Conservation (phyloP, 2,113 vertebrate genomes). For the Oxygymnocypris stewartii region DNA sequence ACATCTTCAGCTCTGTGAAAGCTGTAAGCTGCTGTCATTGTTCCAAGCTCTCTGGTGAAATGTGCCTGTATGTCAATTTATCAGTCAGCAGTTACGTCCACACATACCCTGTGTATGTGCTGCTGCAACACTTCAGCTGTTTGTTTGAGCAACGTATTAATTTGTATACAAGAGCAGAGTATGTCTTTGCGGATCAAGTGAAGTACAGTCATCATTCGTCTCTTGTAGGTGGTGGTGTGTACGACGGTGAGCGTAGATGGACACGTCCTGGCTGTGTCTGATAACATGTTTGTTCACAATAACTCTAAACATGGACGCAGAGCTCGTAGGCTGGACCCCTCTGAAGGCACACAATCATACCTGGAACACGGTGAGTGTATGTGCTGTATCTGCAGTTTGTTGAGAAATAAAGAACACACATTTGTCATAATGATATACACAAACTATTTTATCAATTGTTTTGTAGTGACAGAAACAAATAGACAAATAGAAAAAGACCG, state of each 20-base stretch:
- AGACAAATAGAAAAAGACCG: background rate
- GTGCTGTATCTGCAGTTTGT: background rate
- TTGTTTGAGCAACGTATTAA: background rate
- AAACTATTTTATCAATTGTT: background rate
- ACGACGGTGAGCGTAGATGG: constrained; percentile 89
- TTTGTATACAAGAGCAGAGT: background rate
- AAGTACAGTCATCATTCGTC: background rate
- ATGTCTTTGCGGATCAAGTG: background rate
- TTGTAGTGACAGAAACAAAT: background rate
- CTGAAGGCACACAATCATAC: constrained; percentile 90
- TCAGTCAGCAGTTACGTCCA: constrained; percentile 24
- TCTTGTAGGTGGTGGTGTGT: constrained; percentile 84
- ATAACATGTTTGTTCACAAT: constrained; percentile 93
- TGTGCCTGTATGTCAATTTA: constrained; percentile 28
- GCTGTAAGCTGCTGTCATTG: constrained; percentile 39
- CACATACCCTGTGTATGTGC: background rate
- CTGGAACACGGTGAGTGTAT: constrained; percentile 89
- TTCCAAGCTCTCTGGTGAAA: constrained; percentile 29
- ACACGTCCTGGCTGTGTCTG: constrained; percentile 88
- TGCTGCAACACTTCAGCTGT: background rate
- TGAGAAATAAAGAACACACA: background rate
- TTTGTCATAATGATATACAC: background rate
- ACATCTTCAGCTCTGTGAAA: background rate
- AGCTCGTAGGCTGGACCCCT: constrained; percentile 88
- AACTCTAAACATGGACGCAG: constrained; percentile 90